These are phyloP conservation scores for Chiloscyllium punctatum DNA, from an alignment of 2,797 vertebrate genomes.

Conservation along the genomic window DNA sequence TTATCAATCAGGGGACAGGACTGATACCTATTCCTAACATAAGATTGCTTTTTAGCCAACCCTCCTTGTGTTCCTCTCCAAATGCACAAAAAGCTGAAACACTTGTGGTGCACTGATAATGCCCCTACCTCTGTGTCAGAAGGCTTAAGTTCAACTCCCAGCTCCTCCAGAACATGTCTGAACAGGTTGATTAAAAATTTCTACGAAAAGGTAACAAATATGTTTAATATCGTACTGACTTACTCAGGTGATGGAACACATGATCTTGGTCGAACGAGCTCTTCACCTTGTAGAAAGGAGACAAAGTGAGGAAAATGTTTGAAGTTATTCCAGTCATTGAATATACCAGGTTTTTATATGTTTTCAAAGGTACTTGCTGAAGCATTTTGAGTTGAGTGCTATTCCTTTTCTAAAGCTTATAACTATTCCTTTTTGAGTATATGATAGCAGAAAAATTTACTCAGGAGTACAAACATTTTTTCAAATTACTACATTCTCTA, in stretches of 20 bases:
- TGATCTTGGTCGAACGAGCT: slow-evolving; percentile 73
- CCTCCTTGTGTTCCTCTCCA: background rate
- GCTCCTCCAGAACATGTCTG: too few species aligned
- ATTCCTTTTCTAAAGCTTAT: background rate
- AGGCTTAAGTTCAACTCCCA: too few species aligned
- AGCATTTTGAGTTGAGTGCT: background rate
- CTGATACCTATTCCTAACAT: background rate
- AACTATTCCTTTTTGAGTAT: background rate
- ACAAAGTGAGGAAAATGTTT: slow-evolving; percentile 36
- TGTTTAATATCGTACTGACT: slow-evolving; percentile 50
- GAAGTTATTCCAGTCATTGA: background rate
- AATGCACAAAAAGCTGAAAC: background rate
- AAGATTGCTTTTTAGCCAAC: background rate
- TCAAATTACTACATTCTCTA: background rate
- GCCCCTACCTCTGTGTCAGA: too few species aligned
- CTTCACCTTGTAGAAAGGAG: slow-evolving; percentile 71
- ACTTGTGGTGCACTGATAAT: too few species aligned
- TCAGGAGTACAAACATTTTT: background rate
- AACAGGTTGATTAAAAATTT: too few species aligned
- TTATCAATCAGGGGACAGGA: background rate
- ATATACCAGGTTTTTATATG: background rate
- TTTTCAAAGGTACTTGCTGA: background rate
- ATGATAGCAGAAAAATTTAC: background rate
- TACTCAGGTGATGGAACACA: slow-evolving; percentile 73
- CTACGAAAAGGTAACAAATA: background rate